Base-by-base conservation (phyloP, 2,888 invertebrate genomes). In the Zygaena filipendulae region DNA sequence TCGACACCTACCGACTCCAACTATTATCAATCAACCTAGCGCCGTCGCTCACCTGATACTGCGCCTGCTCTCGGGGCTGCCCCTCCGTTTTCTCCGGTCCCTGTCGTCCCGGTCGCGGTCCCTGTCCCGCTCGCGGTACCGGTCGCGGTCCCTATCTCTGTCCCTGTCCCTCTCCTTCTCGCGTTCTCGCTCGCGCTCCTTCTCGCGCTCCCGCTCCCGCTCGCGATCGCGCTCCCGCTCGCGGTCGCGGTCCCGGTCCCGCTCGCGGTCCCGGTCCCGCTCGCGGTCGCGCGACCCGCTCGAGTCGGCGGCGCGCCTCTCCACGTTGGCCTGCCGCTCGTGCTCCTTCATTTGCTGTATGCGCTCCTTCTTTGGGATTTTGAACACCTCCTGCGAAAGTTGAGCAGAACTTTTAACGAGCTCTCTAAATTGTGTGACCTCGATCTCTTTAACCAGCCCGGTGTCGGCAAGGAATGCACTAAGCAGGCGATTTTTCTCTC, bases 301-400 rank as follows among this genome's bases (percentile, higher is more conserved):
- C 0, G 75, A 72, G 36, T 75, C 79, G 1, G 77, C 79, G 9
- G 75, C 77, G 12, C 77, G 57, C 2, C 75, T 48, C 27, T 75
- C 79, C 0, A 79, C 82, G 74, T 92, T 92, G 4, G 94, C 95
- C 79, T 95, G 93, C 19, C 92, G 81, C 70, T 97, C 97, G 55
- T 95, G 95, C 55, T 94, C 93, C 56, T 95, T 95, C 90, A 96
- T 92, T 63, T 95, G 94, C 54, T 96, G 95, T 36, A 95, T 90
- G 31, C 94, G 84, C 57, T 96, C 93, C 45, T 94, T 94, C 68
- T 95, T 95, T 1, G 97, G 97, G 52, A 96, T 97, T 58, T 92
- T 88, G 62, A 95, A 97, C 12, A 84, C 80, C 55, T 84, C 80
- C 80, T 80, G 45, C 2, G 52, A 56, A 18, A n/a, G n/a, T n/a